Evolutionary conservation across 35 echinoderm and acorn worm species (phyloP), one percentile per base, ranked within the genome.

Genomic region (Ptychodera flava): DNA sequence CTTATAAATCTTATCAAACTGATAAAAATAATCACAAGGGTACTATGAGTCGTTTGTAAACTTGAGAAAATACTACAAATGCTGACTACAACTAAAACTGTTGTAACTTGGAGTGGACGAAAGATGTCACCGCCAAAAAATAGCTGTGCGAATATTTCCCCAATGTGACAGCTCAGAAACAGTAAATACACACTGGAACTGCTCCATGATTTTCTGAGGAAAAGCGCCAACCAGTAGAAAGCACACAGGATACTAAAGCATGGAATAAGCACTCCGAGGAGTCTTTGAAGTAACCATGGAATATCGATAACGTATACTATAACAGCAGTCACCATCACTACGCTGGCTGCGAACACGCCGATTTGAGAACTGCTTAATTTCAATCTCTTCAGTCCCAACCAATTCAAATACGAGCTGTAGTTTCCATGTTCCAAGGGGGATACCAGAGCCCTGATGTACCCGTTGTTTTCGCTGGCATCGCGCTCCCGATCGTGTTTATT

Each of bases 171-270:
- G 81, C 89, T 87, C 31, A 97, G 79, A 86, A 97, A 97, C 79
- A 97, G 92, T 35, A 97, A 88, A 79, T 97, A 97, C 22, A 97
- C 95, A 97, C 91, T 97, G 52, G 86, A 94, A n/a, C 95, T 92
- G 1, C 89, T 97, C 95, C 95, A 97, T 33, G 95, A 86, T 83
- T 97, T 97, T 79, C 95, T 38, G 1, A 97, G 90, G 79, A 94
- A 97, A 34, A 97, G 88, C 33, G 95, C 90, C 30, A 97, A 82
- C 95, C 95, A 97, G 75, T 97, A 97, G 85, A 97, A 97, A 16
- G 92, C 93, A 38, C 92, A 97, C 37, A 93, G 87, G 31, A 97
- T 86, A 85, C 95, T 97, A 87, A 93, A 97, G 80, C 93, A 91
- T 53, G 95, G 95, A 33, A 64, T 64, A 6, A 22, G 6, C 6